phyloP scores from a whole-genome alignment of 1,140 invertebrate species.

The Acromyrmex charruanus region DNA sequence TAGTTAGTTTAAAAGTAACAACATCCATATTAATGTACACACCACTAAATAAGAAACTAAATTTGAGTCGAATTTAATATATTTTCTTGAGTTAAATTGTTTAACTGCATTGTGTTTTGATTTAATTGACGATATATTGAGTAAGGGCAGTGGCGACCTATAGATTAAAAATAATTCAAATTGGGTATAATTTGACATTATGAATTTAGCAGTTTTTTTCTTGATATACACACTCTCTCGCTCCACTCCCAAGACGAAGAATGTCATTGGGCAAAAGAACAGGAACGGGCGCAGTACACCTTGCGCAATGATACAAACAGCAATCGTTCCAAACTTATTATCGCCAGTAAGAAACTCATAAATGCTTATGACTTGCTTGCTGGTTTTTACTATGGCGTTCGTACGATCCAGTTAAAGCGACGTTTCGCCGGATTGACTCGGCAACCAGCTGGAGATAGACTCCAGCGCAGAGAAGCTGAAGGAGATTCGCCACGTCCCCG shows the following conservation, averaged over 20 bases:
- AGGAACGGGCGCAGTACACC: slow-evolving; percentile 30
- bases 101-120: no score
- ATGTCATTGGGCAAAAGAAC: slow-evolving; percentile 12
- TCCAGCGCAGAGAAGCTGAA: slow-evolving; percentile 1
- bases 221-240: neutral
- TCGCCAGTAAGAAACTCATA: slow-evolving; percentile 77
- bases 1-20: no score
- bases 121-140: no score
- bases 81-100: no score
- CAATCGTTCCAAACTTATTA: slow-evolving; percentile 78
- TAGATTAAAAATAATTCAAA: no score
- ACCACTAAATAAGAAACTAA: no score
- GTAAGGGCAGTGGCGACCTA: no score
- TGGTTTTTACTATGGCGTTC: slow-evolving; percentile 69
- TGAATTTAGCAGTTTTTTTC: neutral
- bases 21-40: no score
- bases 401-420: slow-evolving; percentile 73
- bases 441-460: slow-evolving; percentile 23
- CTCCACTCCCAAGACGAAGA: neutral
- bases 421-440: slow-evolving; percentile 58
- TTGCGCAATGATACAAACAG: slow-evolving; percentile 68
- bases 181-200: no score
- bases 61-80: no score
- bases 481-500: neutral
- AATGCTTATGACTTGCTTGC: slow-evolving; percentile 75